Evolutionary conservation across 1,140 invertebrate genomes (phyloP), one percentile per base, ranked within the genome.

Genomic region (Drosophila ercepeae): DNA sequence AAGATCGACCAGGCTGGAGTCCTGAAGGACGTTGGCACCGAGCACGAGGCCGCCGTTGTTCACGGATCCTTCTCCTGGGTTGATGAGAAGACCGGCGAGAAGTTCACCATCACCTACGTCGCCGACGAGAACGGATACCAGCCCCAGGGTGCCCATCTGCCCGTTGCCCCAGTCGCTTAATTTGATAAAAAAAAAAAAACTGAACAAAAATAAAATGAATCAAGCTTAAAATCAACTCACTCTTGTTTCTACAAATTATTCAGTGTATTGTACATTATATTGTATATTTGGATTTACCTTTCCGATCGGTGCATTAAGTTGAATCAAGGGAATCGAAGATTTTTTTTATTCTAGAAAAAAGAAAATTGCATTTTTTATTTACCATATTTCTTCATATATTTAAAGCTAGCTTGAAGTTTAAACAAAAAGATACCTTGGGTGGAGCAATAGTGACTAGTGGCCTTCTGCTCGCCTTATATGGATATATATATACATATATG

Each of bases 61-160:
- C 42, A 64, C 5, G 88, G 88, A 2, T 54, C 49, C 11, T 90
- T 5, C 67, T 49, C 39, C 0, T 81, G 25, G 29, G 41, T 71
- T 2, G 88, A 11, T 48, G 60, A 68, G 25, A 69, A 90, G 67
- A 70, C 61, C 54, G 88, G 88, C 21, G 16, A 57, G 23, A 50
- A 49, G 18, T 83, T 61, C 67, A 49, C 46, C 6, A 46, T 89
- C 36, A 73, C 5, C 52, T 90, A 90, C 18, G 23, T 79, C 18
- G 88, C 88, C 50, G 84, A 84, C 74, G 76, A 89, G 90, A 95
- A 95, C 67, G 95, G 95, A 27, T 96, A 94, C 93, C 94, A 94
- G 61, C 94, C 95, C 2, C 42, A 91, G 54, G 94, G 94, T 11
- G 93, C 91, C 32, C 94, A 94, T 90, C 72, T 95, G n/a, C 90